Conservation (phyloP, 2,888 invertebrate species). For the Notodonta dromedarius region DNA sequence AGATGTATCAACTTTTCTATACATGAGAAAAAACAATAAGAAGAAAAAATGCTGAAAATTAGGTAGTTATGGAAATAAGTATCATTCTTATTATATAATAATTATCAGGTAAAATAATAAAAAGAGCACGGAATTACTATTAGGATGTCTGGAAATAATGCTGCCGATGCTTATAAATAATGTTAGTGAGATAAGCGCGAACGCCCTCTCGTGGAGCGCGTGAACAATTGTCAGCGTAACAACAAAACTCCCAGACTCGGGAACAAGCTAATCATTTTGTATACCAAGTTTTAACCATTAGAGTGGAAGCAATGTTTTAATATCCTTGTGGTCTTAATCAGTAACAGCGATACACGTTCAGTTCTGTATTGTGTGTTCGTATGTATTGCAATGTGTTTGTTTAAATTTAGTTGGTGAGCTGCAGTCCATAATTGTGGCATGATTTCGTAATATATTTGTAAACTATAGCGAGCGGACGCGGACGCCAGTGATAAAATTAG, state of each 20-base stretch:
- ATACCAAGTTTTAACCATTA: constrained; percentile 56
- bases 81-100: constrained; percentile 64
- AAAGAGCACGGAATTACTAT: constrained; percentile 81
- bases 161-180: constrained; percentile 76
- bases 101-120: constrained; percentile 63
- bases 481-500: constrained; percentile 81
- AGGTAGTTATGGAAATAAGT: constrained; percentile 79
- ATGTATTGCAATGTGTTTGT: constrained; percentile 63
- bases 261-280: constrained; percentile 68
- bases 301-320: constrained; percentile 67
- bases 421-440: constrained; percentile 64
- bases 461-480: constrained; percentile 80
- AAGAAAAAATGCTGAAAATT: constrained; percentile 70
- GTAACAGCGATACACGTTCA: constrained; percentile 79
- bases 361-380: constrained; percentile 58
- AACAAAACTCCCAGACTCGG: constrained; percentile 31
- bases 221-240: constrained; percentile 37
- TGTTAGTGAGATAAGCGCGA: constrained; percentile 65
- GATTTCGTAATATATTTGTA: constrained; percentile 79
- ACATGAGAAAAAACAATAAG: constrained; percentile 75
- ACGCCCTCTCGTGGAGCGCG: constrained; percentile 45
- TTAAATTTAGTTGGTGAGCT: constrained; percentile 65
- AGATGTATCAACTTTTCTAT: constrained; percentile 84
- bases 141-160: constrained; percentile 75
- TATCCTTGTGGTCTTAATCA: constrained; percentile 84